phyloP scores from a whole-genome alignment of 2,888 invertebrate species.

The Pristionchus fissidentatus region DNA sequence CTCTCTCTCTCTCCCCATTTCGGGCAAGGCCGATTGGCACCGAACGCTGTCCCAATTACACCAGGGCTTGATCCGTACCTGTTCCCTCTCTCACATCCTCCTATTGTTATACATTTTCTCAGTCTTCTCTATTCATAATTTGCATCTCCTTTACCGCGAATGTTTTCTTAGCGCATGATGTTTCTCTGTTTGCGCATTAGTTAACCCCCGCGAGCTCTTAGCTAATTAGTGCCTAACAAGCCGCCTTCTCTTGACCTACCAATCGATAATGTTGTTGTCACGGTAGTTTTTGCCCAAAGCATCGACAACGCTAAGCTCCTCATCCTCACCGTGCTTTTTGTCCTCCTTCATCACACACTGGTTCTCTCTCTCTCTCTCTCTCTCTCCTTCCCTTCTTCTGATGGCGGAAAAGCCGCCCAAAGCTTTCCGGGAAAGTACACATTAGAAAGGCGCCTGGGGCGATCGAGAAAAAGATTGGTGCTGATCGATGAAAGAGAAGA shows the following conservation, averaged over 20 bases:
- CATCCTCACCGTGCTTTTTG: neutral
- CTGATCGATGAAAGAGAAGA: too few relatives aligned
- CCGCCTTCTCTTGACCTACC: constrained; percentile 31
- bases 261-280: neutral
- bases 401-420: constrained; percentile 22
- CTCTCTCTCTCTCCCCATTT: constrained; percentile 1
- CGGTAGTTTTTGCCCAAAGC: neutral
- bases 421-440: constrained; percentile 26
- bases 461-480: constrained; percentile 36
- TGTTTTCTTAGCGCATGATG: neutral
- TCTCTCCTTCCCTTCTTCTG: neutral
- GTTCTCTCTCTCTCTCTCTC: neutral
- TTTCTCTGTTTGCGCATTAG: constrained; percentile 32
- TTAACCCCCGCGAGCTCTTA: neutral
- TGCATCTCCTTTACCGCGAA: neutral
- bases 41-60: constrained; percentile 15
- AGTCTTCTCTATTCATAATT: neutral
- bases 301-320: neutral
- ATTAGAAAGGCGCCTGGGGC: constrained; percentile 4
- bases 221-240: too few relatives aligned
- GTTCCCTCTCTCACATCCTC: neutral
- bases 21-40: neutral
- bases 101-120: neutral
- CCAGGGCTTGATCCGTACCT: constrained; percentile 5
- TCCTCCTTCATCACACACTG: neutral